Percentiles rank a stretch among this genome's conserved stretches.
Evolutionary conservation across 2,888 invertebrate genomes (phyloP).

Genomic region (Harpagoxenus sublaevis): DNA sequence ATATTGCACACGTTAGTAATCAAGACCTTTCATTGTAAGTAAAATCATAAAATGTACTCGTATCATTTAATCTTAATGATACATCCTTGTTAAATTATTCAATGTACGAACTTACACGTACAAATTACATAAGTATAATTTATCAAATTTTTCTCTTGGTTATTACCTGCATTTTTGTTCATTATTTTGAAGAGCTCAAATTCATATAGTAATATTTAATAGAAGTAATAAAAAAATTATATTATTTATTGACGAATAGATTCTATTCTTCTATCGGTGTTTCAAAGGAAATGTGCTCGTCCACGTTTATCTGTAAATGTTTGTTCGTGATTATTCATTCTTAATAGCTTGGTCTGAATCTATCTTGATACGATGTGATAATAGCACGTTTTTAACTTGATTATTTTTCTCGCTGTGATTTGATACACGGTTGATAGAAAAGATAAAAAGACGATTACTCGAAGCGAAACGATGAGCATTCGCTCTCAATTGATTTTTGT

Average conservation of each 20-base stretch:
- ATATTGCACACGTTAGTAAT: not conserved
- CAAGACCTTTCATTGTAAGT: not conserved
- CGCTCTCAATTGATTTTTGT: slow-evolving; percentile 53
- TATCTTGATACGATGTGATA: not conserved
- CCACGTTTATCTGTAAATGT: not conserved
- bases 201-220: not conserved
- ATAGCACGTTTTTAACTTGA: not conserved
- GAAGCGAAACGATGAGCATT: slow-evolving; percentile 63
- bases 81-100: not conserved
- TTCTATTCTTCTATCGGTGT: not conserved
- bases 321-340: not conserved
- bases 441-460: slow-evolving; percentile 36
- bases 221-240: not conserved
- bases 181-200: not conserved
- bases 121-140: not conserved
- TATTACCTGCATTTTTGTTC: not conserved
- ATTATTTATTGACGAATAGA: not conserved
- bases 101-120: too few relatives aligned
- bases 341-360: not conserved
- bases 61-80: not conserved
- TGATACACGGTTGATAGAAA: not conserved
- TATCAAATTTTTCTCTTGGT: not conserved
- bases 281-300: not conserved
- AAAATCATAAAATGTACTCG: not conserved
- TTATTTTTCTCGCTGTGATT: not conserved